phyloP scores from a whole-genome alignment of 2,797 vertebrate genomes.

The Chiroxiphia lanceolata region DNA sequence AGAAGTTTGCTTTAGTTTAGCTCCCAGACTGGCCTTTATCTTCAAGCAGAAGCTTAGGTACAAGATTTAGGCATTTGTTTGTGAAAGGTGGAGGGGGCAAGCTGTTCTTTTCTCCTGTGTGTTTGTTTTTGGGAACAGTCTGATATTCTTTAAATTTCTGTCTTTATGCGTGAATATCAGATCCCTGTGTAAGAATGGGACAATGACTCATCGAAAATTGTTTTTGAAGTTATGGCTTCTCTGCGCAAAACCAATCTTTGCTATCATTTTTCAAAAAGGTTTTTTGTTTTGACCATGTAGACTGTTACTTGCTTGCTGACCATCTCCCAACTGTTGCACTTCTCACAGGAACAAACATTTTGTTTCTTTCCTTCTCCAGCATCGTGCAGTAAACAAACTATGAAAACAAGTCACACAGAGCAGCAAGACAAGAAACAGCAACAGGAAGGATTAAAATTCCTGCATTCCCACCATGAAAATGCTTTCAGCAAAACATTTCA shows the following conservation, averaged over 20 bases:
- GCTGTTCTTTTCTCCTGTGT: neutral
- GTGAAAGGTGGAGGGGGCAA: neutral
- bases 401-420: neutral
- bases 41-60: neutral
- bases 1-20: neutral
- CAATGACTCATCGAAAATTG: neutral
- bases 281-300: neutral
- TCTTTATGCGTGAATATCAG: neutral
- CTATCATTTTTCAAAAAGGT: neutral
- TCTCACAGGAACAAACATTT: neutral
- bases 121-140: neutral
- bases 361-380: neutral
- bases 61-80: neutral
- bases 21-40: neutral
- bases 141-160: neutral
- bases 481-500: neutral
- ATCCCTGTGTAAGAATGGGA: neutral
- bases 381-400: neutral
- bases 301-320: neutral
- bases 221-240: neutral
- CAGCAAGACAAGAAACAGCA: neutral
- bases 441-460: neutral
- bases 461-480: neutral
- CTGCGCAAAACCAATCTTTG: neutral
- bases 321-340: neutral